These are phyloP conservation scores for Pygoscelis adeliae DNA, from an alignment of 2,113 vertebrate genomes.

Conservation along the genomic window DNA sequence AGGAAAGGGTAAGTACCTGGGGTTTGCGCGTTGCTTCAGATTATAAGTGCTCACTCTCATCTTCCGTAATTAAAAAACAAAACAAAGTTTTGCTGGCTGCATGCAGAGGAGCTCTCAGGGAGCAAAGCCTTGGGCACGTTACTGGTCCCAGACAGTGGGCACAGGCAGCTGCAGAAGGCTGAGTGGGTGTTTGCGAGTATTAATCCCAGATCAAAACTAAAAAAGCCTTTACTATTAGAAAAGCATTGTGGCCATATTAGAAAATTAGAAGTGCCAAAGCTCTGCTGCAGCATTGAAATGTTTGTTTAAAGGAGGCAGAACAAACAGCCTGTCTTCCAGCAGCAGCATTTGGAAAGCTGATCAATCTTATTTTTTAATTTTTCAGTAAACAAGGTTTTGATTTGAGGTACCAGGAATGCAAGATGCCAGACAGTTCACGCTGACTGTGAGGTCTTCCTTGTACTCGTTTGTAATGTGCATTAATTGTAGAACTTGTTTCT, in stretches of 20 bases:
- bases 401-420: not conserved
- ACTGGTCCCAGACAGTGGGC: not conserved
- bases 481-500: not conserved
- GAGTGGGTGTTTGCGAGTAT: rapidly evolving
- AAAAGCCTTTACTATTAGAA: not conserved
- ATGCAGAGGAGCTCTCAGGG: rapidly evolving
- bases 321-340: not conserved
- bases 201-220: too few relatives aligned
- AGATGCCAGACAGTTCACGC: not conserved
- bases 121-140: rapidly evolving
- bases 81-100: not conserved
- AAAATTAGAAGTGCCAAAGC: rapidly evolving
- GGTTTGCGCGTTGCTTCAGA: rapidly evolving
- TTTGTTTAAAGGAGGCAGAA: rapidly evolving
- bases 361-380: not conserved
- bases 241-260: rapidly evolving
- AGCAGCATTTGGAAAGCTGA: not conserved
- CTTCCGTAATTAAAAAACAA: not conserved
- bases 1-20: not conserved
- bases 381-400: not conserved
- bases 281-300: rapidly evolving
- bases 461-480: not conserved
- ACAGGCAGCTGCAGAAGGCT: not conserved
- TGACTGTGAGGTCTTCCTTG: not conserved
- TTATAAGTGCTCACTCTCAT: not conserved